phyloP scores from a whole-genome alignment of 1,140 invertebrate species.

The Capitella teleta region DNA sequence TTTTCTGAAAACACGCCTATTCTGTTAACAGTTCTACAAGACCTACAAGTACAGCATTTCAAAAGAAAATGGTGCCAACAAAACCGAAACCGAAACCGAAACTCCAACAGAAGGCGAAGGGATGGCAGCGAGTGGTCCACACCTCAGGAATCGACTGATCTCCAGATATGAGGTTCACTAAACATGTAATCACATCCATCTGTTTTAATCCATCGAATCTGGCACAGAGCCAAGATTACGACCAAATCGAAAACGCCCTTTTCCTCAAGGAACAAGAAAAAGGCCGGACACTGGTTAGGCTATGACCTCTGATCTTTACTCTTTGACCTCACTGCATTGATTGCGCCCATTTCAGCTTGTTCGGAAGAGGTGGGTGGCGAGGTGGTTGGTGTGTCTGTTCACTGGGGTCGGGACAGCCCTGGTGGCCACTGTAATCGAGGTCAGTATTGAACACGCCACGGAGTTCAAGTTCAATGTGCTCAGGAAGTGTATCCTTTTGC shows the following conservation, averaged over 20 bases:
- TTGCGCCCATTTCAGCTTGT: background rate
- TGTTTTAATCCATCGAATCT: too few species aligned
- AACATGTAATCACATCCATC: too few species aligned
- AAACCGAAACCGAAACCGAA: background rate
- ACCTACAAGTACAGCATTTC: too few species aligned
- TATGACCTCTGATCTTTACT: background rate
- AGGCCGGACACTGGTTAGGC: background rate
- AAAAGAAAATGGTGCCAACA: background rate
- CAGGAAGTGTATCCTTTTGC: constrained; percentile 7
- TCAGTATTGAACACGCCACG: constrained; percentile 2
- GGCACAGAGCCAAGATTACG: constrained; percentile 10
- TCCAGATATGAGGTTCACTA: background rate
- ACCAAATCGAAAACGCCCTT: constrained; percentile 5
- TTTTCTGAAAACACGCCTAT: too few species aligned
- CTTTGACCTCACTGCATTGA: background rate
- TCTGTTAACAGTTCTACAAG: too few species aligned
- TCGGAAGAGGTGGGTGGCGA: background rate
- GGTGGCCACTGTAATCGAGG: constrained; percentile 3
- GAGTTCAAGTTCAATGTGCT: constrained; percentile 3
- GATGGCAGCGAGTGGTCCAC: background rate
- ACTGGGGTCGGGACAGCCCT: constrained; percentile 1
- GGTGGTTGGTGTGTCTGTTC: constrained; percentile 2
- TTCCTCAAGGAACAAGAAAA: constrained; percentile 8
- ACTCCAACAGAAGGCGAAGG: background rate
- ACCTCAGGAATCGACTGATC: background rate